Conservation (phyloP, 2,113 vertebrate species). For the Sapajus apella region DNA sequence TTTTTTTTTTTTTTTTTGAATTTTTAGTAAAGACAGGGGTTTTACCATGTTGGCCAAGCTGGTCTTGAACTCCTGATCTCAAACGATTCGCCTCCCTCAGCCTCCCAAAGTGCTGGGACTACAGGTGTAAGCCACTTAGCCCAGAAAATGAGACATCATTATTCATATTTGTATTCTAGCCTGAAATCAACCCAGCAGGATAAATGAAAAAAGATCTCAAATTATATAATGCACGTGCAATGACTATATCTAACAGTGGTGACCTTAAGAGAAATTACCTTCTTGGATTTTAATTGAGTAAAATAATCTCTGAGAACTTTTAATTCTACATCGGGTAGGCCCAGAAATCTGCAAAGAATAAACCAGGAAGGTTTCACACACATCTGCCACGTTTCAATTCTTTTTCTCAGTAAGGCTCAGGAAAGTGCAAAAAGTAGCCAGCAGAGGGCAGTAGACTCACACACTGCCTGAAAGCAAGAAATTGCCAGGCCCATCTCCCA, state of each 20-base stretch:
- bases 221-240: not conserved
- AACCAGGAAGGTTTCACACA: not conserved
- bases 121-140: too few species aligned
- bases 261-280: not conserved
- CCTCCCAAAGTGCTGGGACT: too few species aligned
- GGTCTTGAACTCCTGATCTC: too few species aligned
- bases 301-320: constrained; percentile 14
- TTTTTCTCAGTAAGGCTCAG: not conserved
- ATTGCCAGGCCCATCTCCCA: too few species aligned
- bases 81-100: too few species aligned
- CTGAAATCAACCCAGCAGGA: not conserved
- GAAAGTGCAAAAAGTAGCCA: not conserved
- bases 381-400: not conserved
- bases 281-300: not conserved
- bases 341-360: constrained; percentile 9
- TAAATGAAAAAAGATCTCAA: not conserved
- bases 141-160: not conserved
- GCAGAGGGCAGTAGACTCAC: constrained; percentile 81
- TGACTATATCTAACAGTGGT: not conserved
- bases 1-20: too few species aligned
- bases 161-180: not conserved
- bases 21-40: too few species aligned
- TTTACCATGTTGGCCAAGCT: too few species aligned
- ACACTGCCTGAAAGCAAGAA: not conserved
- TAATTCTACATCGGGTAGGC: not conserved